phyloP scores from a whole-genome alignment of 2,113 vertebrate genomes.

The Zapornia atra region DNA sequence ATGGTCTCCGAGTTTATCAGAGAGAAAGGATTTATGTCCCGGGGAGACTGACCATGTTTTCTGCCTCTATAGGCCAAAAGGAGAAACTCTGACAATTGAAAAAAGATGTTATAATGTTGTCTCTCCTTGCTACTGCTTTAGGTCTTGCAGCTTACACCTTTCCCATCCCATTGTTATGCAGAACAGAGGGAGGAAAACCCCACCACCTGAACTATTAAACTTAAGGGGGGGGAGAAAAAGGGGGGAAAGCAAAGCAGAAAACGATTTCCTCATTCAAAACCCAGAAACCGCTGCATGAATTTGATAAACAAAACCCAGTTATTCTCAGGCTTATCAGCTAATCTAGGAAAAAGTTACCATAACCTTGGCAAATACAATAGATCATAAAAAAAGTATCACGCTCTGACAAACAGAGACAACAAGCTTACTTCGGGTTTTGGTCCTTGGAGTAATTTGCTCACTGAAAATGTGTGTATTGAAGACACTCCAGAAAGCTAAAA shows the following conservation, averaged over 20 bases:
- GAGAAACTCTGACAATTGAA: background rate
- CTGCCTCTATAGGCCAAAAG: background rate
- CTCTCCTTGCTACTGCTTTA: background rate
- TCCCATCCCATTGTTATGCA: background rate
- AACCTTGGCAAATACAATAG: background rate
- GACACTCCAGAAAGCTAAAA: background rate
- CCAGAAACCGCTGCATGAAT: background rate
- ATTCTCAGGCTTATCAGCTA: background rate
- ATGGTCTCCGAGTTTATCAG: background rate
- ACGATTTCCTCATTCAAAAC: background rate
- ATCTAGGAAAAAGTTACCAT: background rate
- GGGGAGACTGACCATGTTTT: background rate
- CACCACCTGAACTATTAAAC: background rate
- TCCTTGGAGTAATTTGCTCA: background rate
- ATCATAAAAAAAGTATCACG: background rate
- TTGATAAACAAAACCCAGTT: background rate
- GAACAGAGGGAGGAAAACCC: background rate
- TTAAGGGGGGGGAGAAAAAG: background rate
- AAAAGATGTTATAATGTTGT: background rate
- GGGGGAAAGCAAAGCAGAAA: background rate
- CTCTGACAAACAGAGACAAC: background rate
- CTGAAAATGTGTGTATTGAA: background rate
- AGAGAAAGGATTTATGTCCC: constrained; percentile 4
- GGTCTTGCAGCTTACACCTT: background rate
- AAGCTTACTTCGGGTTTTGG: background rate